Evolutionary conservation across 2,888 invertebrate species (phyloP), one percentile per base, ranked within the genome.

Genomic region (Callimorpha dominula): DNA sequence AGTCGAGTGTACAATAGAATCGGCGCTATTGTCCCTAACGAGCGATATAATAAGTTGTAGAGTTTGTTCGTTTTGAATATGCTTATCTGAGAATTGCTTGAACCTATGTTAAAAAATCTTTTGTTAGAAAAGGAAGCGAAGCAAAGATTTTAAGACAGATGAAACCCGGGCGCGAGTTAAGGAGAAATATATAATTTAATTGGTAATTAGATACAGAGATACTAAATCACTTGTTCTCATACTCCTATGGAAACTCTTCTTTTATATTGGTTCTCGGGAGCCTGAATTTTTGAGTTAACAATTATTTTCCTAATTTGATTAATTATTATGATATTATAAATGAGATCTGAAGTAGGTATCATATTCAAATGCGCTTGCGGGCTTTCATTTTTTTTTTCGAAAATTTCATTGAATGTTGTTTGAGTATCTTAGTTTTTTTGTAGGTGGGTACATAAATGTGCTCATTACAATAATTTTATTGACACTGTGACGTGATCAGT

Each of bases 401-500:
- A n/a, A 68, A 40, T 1, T 40, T 14, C n/a, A 40, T n/a, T 50
- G 52, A 52, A n/a, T n/a, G n/a, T n/a, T 31, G 31, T 31, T 42
- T 14, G 62, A 63, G 49, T 62, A 69, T 50, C 49, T 50, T 50
- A 40, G n/a, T 42, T 40, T 50, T n/a, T 63, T 62, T 31, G 31
- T 31, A 31, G 31, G 2, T 31, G 2, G 31, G 62, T 69, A 63
- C 12, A 31, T 46, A 11, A 50, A 63, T 63, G 69, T 72, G 69
- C 70, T 65, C 63, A 65, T 73, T 68, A 76, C 54, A 70, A 65
- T 66, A 70, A 66, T 69, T 71, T 66, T 73, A 79, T 85, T 80
- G 86, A 88, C 85, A 74, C 69, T 84, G 85, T 88, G 88, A 86
- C 86, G 85, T 84, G 83, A 87, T 92, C 92, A 92, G 92, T 92